Base-by-base conservation (phyloP, 2,888 invertebrate genomes). In the Alentia gelatinosa region DNA sequence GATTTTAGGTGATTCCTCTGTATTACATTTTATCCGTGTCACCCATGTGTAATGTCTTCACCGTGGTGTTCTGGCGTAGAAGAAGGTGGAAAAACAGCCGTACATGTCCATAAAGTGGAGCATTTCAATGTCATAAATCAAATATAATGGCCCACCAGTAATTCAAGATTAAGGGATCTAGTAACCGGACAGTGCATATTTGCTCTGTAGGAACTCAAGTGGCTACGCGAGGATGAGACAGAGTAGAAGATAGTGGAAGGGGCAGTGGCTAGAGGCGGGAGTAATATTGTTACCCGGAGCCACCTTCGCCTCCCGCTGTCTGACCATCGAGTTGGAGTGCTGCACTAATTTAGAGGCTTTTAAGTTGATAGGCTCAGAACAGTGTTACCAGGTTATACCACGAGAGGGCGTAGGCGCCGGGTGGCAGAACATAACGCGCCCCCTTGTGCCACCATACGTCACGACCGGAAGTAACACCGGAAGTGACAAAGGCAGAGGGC, bases 281-380 rank as follows among this genome's bases (percentile, higher is more conserved):
- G 5, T 56, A 56, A 56, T 56, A 56, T 56, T 56, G n/a, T 56
- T 56, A 56, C 56, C 56, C 56, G 1, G 9, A 19, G 56, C 56
- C 56, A 19, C 56, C 56, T 5, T 56, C 56, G 56, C 56, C 56
- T 56, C 56, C 56, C 56, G 56, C 56, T 56, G 56, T 19, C 56
- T 12, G 56, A 1, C 56, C 56, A 56, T 56, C 56, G 56, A 19
- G 5, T 56, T 56, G 56, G 56, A 56, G 56, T 56, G 56, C 83
- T n/a, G 37, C 40, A 83, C 83, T 83, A 83, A 83, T 83, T 83
- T 42, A 83, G 83, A 83, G 42, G 83, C 83, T 83, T 83, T 83
- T 39, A 83, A 35, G 40, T 83, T 83, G 83, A 83, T 83, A 83
- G 83, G 83, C 39, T n/a, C 40, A 83, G n/a, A 23, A 5, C 74